These are phyloP conservation scores for Azorinus chamasolen DNA, from an alignment of 2,888 invertebrate species.

Conservation along the genomic window DNA sequence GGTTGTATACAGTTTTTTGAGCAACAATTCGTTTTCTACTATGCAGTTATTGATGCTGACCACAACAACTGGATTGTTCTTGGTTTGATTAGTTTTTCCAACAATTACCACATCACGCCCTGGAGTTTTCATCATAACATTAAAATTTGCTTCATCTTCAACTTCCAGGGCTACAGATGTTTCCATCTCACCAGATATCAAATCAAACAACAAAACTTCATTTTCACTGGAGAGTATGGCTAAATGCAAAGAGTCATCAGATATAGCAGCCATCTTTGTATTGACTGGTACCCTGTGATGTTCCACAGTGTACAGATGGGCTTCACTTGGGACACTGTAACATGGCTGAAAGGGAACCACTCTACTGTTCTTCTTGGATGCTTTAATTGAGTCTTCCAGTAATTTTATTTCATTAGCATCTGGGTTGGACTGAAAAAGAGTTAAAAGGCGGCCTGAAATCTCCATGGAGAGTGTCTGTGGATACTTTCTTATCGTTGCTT, in stretches of 20 bases:
- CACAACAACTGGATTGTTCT: constrained; percentile 67
- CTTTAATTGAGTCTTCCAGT: constrained; percentile 61
- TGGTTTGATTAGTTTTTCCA: constrained; percentile 66
- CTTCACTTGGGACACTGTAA: constrained; percentile 65
- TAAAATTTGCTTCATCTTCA: constrained; percentile 55
- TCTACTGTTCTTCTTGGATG: constrained; percentile 84
- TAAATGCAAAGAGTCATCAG: constrained; percentile 66
- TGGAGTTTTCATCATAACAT: constrained; percentile 60
- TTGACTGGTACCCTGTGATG: constrained; percentile 87
- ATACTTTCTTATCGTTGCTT: constrained; percentile 94
- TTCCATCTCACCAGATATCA: constrained; percentile 69
- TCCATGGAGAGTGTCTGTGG: constrained; percentile 98
- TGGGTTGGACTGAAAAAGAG: constrained; percentile 84
- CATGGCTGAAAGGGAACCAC: constrained; percentile 69
- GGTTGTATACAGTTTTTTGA: constrained; percentile 69
- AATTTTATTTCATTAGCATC: constrained; percentile 58
- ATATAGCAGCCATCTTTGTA: constrained; percentile 52
- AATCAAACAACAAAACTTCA: constrained; percentile 70
- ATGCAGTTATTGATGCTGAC: constrained; percentile 65
- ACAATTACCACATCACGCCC: constrained; percentile 61
- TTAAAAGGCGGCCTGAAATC: constrained; percentile 94
- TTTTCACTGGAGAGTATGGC: constrained; percentile 64
- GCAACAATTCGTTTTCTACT: constrained; percentile 51
- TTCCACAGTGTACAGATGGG: constrained; percentile 65
- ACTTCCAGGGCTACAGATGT: constrained; percentile 45